These are phyloP conservation scores for Scomber colias DNA, from an alignment of 2,113 vertebrate species.

Conservation along the genomic window DNA sequence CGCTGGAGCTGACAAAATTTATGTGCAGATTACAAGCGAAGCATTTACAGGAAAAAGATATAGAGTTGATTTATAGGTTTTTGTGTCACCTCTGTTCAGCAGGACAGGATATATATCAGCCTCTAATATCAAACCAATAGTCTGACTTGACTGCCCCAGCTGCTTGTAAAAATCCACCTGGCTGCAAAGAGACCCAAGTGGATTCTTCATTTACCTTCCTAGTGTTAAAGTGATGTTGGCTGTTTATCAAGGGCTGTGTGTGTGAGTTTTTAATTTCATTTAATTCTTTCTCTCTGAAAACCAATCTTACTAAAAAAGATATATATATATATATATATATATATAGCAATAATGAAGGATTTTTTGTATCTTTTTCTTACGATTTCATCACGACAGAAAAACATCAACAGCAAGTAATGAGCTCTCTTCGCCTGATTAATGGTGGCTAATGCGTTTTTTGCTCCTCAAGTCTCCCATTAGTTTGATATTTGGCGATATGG, in stretches of 20 bases:
- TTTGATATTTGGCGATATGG: constrained; percentile 41
- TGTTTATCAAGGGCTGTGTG: not conserved
- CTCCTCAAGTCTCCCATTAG: constrained; percentile 26
- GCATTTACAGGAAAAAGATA: not conserved
- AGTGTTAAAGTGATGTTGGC: not conserved
- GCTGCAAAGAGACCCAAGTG: not conserved
- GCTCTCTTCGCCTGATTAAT: constrained; percentile 40
- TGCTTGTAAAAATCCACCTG: constrained; percentile 5
- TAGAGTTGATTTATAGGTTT: not conserved
- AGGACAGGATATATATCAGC: constrained; percentile 18
- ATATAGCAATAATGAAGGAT: not conserved
- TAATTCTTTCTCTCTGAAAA: not conserved
- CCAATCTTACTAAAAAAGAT: not conserved
- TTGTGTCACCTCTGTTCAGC: constrained; percentile 17
- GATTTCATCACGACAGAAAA: constrained; percentile 15
- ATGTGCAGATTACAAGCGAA: not conserved
- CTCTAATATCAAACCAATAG: constrained; percentile 3
- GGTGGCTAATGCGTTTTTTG: constrained; percentile 27
- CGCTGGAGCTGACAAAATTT: not conserved
- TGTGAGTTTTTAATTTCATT: too few species aligned
- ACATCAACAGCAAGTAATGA: not conserved
- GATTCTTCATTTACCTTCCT: constrained; percentile 16
- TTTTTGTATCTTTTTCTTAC: not conserved
- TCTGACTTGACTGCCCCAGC: not conserved
- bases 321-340: too few species aligned